Evolutionary conservation across 2,888 invertebrate species (phyloP), one percentile per base, ranked within the genome.

Genomic region (Eupithecia tripunctaria): DNA sequence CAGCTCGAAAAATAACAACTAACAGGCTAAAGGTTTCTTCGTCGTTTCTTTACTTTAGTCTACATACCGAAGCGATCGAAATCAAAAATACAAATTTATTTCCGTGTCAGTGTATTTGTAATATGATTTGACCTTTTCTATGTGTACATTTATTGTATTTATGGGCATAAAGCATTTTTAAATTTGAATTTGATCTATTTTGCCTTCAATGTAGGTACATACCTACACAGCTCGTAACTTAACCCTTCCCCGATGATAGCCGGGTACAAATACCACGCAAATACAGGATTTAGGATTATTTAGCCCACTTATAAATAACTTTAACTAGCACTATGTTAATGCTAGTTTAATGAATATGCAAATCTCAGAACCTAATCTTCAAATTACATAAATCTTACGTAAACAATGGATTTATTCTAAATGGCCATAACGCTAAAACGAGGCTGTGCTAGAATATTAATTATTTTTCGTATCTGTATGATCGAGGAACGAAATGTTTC

Each of bases 311-410:
- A 60, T 59, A 27, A n/a, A 60, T 60, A 27, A 18, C 29, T 29
- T 60, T 60, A 29, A 29, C 60, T 60, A 60, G 29, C 60, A 29
- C 18, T 27, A 15, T 60, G 29, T 18, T 60, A 60, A 63, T 0
- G 29, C 29, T 21, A 63, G 12, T 29, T 8, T n/a, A 63, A 63
- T 63, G 63, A 63, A 32, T 63, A 63, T 63, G 63, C n/a, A 63
- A 36, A 63, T 63, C 3, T 12, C 21, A n/a, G 10, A 29, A 36
- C 36, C 36, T 32, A 63, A 63, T 63, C 63, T 36, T n/a, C 15
- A 21, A 63, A 63, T 63, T 63, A 63, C 36, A 63, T 63, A 63
- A 63, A 63, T 63, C 8, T 63, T 63, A 36, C 63, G 63, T 36
- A 63, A 63, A 63, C 63, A 63, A 63, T 63, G 36, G n/a, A 63